phyloP scores from a whole-genome alignment of 2,113 vertebrate species.

The Urocolius indicus region DNA sequence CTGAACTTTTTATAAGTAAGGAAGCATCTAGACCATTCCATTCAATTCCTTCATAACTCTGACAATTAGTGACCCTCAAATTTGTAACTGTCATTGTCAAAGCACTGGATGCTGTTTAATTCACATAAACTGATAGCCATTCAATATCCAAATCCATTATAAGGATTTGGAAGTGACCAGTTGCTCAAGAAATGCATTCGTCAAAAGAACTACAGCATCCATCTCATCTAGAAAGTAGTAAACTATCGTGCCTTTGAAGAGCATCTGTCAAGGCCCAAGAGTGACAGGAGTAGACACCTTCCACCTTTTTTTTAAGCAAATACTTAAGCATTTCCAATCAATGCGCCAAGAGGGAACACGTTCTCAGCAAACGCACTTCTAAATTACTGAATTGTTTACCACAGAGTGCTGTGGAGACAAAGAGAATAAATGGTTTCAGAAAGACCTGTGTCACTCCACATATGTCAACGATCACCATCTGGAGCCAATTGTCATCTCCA shows the following conservation, averaged over 20 bases:
- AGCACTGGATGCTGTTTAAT: not conserved
- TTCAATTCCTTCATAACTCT: not conserved
- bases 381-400: not conserved
- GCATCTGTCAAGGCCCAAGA: accelerated
- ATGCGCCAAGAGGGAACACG: not conserved
- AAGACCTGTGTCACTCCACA: accelerated
- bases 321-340: not conserved
- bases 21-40: not conserved
- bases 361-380: not conserved
- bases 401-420: not conserved
- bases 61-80: not conserved
- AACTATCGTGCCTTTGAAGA: not conserved
- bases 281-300: not conserved
- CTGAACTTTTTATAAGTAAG: not conserved
- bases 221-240: not conserved
- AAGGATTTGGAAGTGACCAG: not conserved
- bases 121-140: not conserved
- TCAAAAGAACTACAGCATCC: not conserved
- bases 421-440: not conserved
- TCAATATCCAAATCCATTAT: not conserved
- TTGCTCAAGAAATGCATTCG: not conserved
- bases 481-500: not conserved
- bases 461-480: accelerated
- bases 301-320: not conserved
- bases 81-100: not conserved